These are phyloP conservation scores for Amblyornis subalaris DNA, from an alignment of 2,113 vertebrate species.

Conservation along the genomic window DNA sequence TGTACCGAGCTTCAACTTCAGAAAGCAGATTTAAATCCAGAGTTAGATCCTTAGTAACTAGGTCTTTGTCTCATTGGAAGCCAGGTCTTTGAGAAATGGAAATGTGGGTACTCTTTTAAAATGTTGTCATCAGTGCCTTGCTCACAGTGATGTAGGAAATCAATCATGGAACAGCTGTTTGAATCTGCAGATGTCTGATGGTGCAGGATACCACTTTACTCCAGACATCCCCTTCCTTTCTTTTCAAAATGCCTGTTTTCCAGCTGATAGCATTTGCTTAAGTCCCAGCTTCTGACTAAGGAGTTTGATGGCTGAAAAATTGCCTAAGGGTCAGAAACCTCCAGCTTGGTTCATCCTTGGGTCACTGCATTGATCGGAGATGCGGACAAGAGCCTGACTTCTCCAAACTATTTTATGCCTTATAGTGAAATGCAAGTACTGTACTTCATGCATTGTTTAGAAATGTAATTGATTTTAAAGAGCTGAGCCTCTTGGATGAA, in stretches of 20 bases:
- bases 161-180: fast-evolving
- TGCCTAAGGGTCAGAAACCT: neutral
- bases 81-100: neutral
- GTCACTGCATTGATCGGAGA: neutral
- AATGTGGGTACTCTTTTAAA: neutral
- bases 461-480: conserved; percentile 17
- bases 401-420: neutral
- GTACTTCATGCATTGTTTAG: neutral
- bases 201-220: neutral
- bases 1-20: neutral
- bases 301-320: neutral
- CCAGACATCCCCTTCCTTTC: neutral
- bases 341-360: neutral
- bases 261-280: neutral
- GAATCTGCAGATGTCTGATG: neutral
- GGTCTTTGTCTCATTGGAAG: neutral
- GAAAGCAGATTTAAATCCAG: neutral
- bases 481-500: neutral
- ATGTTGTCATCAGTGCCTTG: neutral
- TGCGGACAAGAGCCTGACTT: neutral
- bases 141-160: neutral
- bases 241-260: neutral
- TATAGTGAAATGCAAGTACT: neutral
- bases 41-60: neutral
- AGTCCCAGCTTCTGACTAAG: neutral